Conservation (phyloP, 2,113 vertebrate species). For the Alouatta palliata region DNA sequence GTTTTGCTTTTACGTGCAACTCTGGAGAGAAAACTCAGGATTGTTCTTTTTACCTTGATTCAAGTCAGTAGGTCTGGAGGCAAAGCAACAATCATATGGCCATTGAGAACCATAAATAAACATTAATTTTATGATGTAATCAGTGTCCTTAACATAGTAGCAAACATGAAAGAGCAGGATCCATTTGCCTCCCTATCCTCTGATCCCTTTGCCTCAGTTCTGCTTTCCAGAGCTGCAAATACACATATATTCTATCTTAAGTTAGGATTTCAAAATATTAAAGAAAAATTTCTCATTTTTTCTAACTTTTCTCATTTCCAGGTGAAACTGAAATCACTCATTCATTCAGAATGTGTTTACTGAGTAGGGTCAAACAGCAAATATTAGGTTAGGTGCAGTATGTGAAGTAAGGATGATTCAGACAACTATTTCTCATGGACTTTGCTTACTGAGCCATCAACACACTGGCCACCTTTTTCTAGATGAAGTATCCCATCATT, state of each 20-base stretch:
- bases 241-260: not conserved
- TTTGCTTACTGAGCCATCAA: not conserved
- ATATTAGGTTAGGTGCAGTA: not conserved
- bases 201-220: not conserved
- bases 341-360: not conserved
- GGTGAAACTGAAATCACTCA: not conserved
- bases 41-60: constrained; percentile 35
- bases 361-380: not conserved
- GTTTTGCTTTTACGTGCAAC: not conserved
- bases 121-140: not conserved
- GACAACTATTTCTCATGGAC: not conserved
- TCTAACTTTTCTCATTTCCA: not conserved
- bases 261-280: constrained; percentile 36
- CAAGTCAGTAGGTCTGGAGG: not conserved
- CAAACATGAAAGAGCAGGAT: not conserved
- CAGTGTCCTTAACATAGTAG: not conserved
- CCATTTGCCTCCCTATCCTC: not conserved
- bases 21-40: constrained; percentile 2
- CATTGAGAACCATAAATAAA: constrained; percentile 8
- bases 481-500: not conserved
- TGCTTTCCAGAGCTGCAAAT: not conserved
- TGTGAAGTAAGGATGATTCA: not conserved
- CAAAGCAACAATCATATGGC: not conserved
- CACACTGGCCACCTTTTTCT: not conserved
- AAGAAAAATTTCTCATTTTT: not conserved